Percentiles rank a stretch among this genome's conserved stretches.
These are phyloP conservation scores for Melanostoma scalare DNA, from an alignment of 2,888 invertebrate genomes.

Conservation along the genomic window DNA sequence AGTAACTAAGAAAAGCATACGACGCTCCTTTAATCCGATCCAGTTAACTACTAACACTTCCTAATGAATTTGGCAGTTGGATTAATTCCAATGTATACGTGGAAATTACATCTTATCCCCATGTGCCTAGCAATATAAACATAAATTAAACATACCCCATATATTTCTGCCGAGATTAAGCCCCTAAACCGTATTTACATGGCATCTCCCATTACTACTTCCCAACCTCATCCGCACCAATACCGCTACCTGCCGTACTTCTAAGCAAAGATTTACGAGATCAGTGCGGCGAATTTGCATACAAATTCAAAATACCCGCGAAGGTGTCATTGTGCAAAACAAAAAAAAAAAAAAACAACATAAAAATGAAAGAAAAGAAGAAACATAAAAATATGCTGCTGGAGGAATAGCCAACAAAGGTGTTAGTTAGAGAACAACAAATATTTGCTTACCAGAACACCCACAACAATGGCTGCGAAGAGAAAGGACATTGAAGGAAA, in stretches of 20 bases:
- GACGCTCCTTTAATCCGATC: too few species aligned
- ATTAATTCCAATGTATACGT: too few species aligned
- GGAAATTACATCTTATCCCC: too few species aligned
- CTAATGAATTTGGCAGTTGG: too few species aligned
- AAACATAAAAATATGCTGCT: background rate
- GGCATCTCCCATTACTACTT: background rate
- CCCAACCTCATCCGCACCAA: background rate
- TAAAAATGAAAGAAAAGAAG: background rate
- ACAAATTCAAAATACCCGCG: slow-evolving; percentile 64
- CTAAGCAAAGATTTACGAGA: slow-evolving; percentile 59
- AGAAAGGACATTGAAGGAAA: slow-evolving; percentile 26
- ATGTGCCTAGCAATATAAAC: too few species aligned
- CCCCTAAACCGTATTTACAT: background rate
- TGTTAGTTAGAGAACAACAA: slow-evolving; percentile 38
- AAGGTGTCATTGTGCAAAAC: slow-evolving; percentile 55
- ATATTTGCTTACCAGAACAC: slow-evolving; percentile 6
- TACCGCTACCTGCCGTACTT: background rate
- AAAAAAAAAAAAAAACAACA: slow-evolving; percentile 10
- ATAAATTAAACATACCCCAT: too few species aligned
- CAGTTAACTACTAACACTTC: too few species aligned
- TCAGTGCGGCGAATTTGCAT: slow-evolving; percentile 63
- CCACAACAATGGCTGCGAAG: slow-evolving; percentile 2
- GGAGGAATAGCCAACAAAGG: slow-evolving; percentile 42
- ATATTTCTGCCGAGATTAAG: too few species aligned
- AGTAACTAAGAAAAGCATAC: too few species aligned